Evolutionary conservation across 2,888 invertebrate genomes (phyloP).

Genomic region (Sympetrum striolatum): DNA sequence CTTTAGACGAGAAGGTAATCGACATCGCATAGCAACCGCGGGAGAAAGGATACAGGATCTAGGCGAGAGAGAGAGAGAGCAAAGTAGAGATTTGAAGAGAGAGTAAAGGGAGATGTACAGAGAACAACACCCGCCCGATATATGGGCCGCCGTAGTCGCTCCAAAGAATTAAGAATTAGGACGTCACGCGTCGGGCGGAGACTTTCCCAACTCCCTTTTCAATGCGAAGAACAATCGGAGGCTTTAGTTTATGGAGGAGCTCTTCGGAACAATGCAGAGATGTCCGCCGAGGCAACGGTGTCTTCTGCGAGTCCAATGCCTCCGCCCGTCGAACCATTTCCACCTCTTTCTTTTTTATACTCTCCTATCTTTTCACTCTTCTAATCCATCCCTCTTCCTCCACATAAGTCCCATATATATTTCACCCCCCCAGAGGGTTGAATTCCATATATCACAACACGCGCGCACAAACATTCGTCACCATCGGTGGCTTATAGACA

Average conservation of each 20-base stretch:
- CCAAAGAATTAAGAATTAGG: slow-evolving; percentile 34
- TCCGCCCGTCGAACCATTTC: neutral
- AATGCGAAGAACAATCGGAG: slow-evolving; percentile 25
- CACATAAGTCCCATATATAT: neutral
- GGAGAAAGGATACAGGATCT: no score
- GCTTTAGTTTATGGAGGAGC: slow-evolving; percentile 35
- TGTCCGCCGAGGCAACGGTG: neutral
- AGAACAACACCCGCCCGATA: neutral
- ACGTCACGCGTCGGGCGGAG: slow-evolving; percentile 16
- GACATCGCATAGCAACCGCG: no score
- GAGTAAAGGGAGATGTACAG: neutral
- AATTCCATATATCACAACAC: slow-evolving; percentile 21
- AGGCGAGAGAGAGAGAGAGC: neutral
- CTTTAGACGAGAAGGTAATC: no score
- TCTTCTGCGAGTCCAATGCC: neutral
- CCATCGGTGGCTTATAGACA: neutral
- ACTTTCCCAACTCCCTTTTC: neutral
- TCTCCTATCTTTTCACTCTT: neutral
- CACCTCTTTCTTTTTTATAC: neutral
- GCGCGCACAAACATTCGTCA: neutral
- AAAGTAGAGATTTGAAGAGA: neutral
- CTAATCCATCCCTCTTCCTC: neutral
- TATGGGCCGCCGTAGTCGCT: neutral
- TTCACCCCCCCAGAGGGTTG: neutral
- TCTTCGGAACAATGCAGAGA: slow-evolving; percentile 16